A percentile compares a stretch with the other conserved stretches of the same genome.
These are phyloP conservation scores for Parauchenoglanis ngamensis DNA, from an alignment of 2,797 vertebrate genomes.

Conservation along the genomic window DNA sequence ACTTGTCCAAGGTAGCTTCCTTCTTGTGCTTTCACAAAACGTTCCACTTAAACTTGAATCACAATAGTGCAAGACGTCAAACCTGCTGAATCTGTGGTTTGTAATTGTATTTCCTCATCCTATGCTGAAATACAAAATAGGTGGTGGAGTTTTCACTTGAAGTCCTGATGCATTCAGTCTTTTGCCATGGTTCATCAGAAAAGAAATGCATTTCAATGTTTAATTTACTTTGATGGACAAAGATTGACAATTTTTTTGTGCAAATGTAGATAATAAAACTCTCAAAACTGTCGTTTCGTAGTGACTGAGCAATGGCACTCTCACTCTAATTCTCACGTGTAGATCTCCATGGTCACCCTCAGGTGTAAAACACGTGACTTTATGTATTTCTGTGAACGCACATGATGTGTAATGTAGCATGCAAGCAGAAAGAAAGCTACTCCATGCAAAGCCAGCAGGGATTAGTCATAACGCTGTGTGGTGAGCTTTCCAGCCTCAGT, in stretches of 20 bases:
- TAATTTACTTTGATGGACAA: background rate
- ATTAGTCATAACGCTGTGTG: constrained; percentile 6
- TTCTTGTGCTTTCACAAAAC: background rate
- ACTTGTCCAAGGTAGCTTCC: background rate
- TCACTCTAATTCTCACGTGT: background rate
- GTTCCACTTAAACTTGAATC: background rate
- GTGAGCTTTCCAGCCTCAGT: background rate
- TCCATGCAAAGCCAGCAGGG: constrained; percentile 9
- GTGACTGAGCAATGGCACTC: background rate
- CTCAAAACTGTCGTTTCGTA: background rate
- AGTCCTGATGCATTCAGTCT: background rate
- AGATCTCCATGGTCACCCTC: background rate
- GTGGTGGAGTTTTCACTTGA: background rate
- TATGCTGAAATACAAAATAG: background rate
- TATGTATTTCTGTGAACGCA: constrained; percentile 10
- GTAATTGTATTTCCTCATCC: background rate
- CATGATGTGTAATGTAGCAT: constrained; percentile 1
- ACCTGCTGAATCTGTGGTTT: background rate
- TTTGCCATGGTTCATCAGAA: background rate
- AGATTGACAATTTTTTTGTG: background rate
- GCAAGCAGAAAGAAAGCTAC: constrained; percentile 30
- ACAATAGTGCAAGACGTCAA: background rate
- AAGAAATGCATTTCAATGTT: background rate
- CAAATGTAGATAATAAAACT: no score
- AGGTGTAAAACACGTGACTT: background rate